Conservation (phyloP, 1,140 invertebrate species). For the Mizuhopecten yessoensis region DNA sequence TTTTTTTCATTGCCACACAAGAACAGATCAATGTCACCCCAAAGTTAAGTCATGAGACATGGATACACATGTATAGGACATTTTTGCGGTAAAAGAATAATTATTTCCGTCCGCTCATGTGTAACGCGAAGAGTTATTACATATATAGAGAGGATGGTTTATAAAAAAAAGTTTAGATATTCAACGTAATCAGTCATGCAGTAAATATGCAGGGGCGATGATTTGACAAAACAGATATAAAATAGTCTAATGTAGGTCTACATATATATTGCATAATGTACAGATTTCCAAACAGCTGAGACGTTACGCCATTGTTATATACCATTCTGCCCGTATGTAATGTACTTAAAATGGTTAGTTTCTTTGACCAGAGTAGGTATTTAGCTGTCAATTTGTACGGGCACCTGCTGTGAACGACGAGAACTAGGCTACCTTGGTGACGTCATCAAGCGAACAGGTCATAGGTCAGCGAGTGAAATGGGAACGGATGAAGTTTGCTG, state of each 20-base stretch:
- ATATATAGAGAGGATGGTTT: background rate
- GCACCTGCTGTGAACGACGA: background rate
- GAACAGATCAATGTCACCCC: too few relatives aligned
- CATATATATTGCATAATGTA: too few relatives aligned
- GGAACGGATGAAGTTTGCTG: conserved; percentile 24
- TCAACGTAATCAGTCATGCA: background rate
- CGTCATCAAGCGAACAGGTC: background rate
- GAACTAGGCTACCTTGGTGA: conserved; percentile 5
- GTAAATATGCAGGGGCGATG: background rate
- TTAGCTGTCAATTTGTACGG: background rate
- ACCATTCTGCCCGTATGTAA: too few relatives aligned
- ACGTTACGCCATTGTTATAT: too few relatives aligned
- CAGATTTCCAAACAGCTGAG: too few relatives aligned
- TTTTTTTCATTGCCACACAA: too few relatives aligned
- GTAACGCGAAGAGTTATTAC: too few relatives aligned
- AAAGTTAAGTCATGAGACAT: too few relatives aligned
- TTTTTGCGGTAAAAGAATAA: background rate
- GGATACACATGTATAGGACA: background rate
- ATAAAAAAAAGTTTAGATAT: background rate
- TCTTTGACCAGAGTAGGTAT: background rate
- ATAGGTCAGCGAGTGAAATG: conserved; percentile 32
- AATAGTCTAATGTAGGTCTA: too few relatives aligned
- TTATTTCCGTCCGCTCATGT: too few relatives aligned
- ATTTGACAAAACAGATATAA: too few relatives aligned
- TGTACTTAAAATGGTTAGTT: background rate